These are phyloP conservation scores for Ylistrum balloti DNA, from an alignment of 1,140 invertebrate genomes.

Conservation along the genomic window DNA sequence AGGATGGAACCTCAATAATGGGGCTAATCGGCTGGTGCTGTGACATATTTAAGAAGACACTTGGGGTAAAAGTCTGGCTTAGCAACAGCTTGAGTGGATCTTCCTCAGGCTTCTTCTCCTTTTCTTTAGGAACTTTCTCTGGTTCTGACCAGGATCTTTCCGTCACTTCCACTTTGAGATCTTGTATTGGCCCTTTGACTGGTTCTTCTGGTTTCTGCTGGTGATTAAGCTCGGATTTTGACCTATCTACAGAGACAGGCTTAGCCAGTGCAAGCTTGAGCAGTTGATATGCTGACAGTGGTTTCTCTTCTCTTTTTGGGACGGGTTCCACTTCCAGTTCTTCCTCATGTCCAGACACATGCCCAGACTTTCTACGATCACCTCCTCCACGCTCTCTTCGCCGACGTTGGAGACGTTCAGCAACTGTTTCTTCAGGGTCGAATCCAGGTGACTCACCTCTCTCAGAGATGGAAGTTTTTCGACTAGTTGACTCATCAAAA, in stretches of 20 bases:
- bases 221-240: neutral
- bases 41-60: neutral
- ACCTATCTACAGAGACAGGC: neutral
- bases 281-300: neutral
- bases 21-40: neutral
- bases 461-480: neutral
- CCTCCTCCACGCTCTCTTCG: constrained; percentile 7
- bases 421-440: neutral
- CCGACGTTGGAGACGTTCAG: neutral
- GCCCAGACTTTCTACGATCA: neutral
- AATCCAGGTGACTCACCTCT: constrained; percentile 12
- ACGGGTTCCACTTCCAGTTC: neutral
- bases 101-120: neutral
- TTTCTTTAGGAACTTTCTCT: neutral
- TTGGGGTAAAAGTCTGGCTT: neutral
- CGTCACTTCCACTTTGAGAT: neutral
- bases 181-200: neutral
- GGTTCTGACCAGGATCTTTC: constrained; percentile 8
- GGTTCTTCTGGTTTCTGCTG: neutral
- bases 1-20: neutral
- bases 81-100: neutral
- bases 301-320: constrained; percentile 13
- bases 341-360: neutral
- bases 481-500: neutral
- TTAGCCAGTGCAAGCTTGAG: neutral